These are phyloP conservation scores for Pseudococcus jackbeardsleyi DNA, from an alignment of 2,888 invertebrate genomes.

Conservation along the genomic window DNA sequence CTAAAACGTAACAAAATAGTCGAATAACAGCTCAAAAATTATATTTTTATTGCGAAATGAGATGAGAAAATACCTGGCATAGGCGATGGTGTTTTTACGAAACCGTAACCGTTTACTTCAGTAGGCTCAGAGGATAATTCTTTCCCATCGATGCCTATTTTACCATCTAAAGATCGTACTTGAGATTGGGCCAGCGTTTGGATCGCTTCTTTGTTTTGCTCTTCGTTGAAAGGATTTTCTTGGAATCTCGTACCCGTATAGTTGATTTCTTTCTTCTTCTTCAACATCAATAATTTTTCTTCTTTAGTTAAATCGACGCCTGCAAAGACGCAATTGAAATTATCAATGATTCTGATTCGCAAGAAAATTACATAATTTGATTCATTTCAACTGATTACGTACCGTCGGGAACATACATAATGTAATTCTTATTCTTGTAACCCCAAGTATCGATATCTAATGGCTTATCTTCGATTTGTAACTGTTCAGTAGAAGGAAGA, in stretches of 20 bases:
- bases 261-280: constrained; percentile 81
- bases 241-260: constrained; percentile 87
- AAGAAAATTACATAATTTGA: constrained; percentile 11
- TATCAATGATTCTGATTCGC: background rate
- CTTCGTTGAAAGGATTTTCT: constrained; percentile 83
- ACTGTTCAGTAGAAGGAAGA: constrained; percentile 83
- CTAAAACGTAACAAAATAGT: constrained; percentile 67
- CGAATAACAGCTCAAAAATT: background rate
- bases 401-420: constrained; percentile 96
- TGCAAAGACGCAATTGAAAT: constrained; percentile 65
- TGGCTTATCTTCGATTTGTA: constrained; percentile 76
- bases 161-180: constrained; percentile 80
- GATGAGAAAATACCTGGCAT: constrained; percentile 75
- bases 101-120: constrained; percentile 80
- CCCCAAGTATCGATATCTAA: constrained; percentile 87
- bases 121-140: constrained; percentile 79
- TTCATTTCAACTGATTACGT: constrained; percentile 66
- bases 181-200: constrained; percentile 81
- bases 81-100: constrained; percentile 91
- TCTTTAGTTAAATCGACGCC: constrained; percentile 80
- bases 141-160: constrained; percentile 93
- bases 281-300: constrained; percentile 80
- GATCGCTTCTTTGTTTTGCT: constrained; percentile 81
- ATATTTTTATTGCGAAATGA: background rate
- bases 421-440: constrained; percentile 89